A percentile compares a stretch with the other conserved stretches of the same genome.
Conservation (phyloP, 2,888 invertebrate species). For the Tinea pellionella region DNA sequence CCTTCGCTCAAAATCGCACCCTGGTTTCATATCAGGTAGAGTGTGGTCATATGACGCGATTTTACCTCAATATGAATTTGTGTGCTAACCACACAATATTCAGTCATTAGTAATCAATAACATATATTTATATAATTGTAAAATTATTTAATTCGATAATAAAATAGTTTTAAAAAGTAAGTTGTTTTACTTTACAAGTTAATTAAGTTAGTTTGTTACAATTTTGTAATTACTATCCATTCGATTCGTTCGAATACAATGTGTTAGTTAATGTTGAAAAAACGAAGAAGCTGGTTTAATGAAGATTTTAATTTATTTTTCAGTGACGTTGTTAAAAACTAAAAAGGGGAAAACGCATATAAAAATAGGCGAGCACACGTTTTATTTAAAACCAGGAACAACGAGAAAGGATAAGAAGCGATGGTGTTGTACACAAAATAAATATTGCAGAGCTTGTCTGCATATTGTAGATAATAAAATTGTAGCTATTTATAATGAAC, state of each 20-base stretch:
- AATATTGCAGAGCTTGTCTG: conserved; percentile 35
- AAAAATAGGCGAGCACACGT: conserved; percentile 39
- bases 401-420: conserved; percentile 23
- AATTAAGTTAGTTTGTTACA: too few relatives aligned
- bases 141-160: background rate
- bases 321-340: conserved; percentile 39
- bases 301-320: conserved; percentile 24
- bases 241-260: too few relatives aligned
- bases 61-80: too few relatives aligned
- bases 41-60: too few relatives aligned
- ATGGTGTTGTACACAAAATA: conserved; percentile 16
- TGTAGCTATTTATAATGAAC: conserved; percentile 40
- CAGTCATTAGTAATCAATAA: background rate
- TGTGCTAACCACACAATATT: too few relatives aligned
- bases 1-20: too few relatives aligned
- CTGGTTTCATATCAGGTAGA: too few relatives aligned
- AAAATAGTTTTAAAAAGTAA: too few relatives aligned
- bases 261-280: too few relatives aligned
- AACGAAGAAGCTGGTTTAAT: too few relatives aligned
- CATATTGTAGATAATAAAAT: conserved; percentile 42
- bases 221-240: too few relatives aligned
- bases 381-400: conserved; percentile 41
- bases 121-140: background rate
- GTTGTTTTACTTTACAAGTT: too few relatives aligned
- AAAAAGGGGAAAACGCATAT: conserved; percentile 45